These are phyloP conservation scores for Passer montanus DNA, from an alignment of 2,113 vertebrate species.

Conservation along the genomic window DNA sequence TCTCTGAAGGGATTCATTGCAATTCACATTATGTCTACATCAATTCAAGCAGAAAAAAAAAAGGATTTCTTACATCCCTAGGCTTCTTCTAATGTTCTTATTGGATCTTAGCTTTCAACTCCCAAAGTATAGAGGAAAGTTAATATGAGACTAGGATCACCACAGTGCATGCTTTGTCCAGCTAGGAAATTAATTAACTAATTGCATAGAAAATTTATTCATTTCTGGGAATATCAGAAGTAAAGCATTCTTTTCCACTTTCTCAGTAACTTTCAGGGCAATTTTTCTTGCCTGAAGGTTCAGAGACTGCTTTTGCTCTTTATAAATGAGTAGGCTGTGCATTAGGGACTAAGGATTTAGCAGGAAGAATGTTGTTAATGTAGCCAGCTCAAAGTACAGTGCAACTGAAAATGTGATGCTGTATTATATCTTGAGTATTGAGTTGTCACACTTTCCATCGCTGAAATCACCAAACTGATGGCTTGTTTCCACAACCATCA, in stretches of 20 bases:
- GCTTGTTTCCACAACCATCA: not conserved
- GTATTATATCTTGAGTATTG: not conserved
- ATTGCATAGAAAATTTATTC: not conserved
- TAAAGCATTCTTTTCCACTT: not conserved
- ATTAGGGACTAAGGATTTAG: not conserved
- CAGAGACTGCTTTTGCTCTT: not conserved
- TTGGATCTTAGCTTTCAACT: not conserved
- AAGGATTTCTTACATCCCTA: not conserved
- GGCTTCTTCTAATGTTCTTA: not conserved
- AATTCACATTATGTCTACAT: not conserved
- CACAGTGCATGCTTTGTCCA: not conserved
- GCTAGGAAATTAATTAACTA: not conserved
- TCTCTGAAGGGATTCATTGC: not conserved
- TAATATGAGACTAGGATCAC: not conserved
- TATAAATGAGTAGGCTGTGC: not conserved
- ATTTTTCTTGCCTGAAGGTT: constrained; percentile 12
- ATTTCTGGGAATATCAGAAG: not conserved
- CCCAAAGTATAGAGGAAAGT: not conserved
- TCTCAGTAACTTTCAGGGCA: not conserved
- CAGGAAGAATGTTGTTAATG: not conserved
- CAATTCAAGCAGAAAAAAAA: not conserved
- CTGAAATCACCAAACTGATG: not conserved
- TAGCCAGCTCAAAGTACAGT: not conserved
- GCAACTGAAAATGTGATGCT: not conserved
- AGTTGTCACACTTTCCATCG: not conserved